Conservation (phyloP, 2,888 invertebrate species). For the Mythimna albipuncta region DNA sequence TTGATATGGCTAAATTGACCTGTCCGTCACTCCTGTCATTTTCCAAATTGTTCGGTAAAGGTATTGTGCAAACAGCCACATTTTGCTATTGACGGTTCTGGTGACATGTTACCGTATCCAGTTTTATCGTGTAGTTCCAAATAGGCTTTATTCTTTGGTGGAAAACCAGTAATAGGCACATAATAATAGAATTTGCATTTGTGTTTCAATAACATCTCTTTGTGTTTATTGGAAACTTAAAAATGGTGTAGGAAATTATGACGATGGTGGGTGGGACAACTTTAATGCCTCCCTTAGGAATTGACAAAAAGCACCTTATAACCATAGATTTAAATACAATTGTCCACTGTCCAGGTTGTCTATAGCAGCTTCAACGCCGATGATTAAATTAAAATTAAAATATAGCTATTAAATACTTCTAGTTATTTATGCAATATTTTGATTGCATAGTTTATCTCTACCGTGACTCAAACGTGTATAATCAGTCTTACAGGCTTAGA, state of each 20-base stretch:
- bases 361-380: too few relatives aligned
- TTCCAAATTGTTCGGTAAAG: slow-evolving; percentile 9
- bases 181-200: not conserved
- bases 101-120: not conserved
- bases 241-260: too few relatives aligned
- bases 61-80: slow-evolving; percentile 4
- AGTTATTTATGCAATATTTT: slow-evolving; percentile 40
- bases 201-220: not conserved
- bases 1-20: slow-evolving; percentile 2
- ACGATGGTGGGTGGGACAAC: not conserved
- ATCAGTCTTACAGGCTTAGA: slow-evolving; percentile 1
- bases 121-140: not conserved
- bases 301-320: too few relatives aligned
- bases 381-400: too few relatives aligned
- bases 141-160: not conserved
- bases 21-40: slow-evolving; percentile 2
- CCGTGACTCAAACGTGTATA: slow-evolving; percentile 48
- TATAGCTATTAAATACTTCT: not conserved
- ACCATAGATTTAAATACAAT: too few relatives aligned
- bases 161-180: not conserved
- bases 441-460: slow-evolving; percentile 51
- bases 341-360: too few relatives aligned
- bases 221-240: not conserved
- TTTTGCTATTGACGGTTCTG: slow-evolving; percentile 3
- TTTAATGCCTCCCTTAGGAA: too few relatives aligned